phyloP scores from a whole-genome alignment of 2,797 vertebrate genomes.

The Chloroceryle amazona region DNA sequence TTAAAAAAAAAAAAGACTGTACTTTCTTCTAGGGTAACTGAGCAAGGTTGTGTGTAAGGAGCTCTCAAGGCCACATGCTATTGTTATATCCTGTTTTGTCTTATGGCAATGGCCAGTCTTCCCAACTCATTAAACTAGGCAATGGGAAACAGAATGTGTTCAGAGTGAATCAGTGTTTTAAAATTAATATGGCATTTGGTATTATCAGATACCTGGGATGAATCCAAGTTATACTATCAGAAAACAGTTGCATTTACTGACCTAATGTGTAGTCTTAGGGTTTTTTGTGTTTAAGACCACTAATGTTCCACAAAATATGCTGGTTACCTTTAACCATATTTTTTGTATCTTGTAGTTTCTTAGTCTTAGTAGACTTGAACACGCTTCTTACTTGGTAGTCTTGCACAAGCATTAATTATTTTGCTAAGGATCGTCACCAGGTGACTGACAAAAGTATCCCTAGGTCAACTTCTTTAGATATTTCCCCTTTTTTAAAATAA shows the following conservation, averaged over 20 bases:
- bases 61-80: neutral
- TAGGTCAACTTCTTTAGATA: neutral
- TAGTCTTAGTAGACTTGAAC: neutral
- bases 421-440: neutral
- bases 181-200: neutral
- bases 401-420: neutral
- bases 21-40: neutral
- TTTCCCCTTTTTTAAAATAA: neutral
- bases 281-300: neutral
- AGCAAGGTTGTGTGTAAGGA: neutral
- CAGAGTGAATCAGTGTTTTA: neutral
- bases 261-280: neutral
- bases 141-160: rapidly evolving
- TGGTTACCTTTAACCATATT: neutral
- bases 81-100: neutral
- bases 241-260: neutral
- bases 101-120: neutral
- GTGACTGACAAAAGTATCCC: neutral
- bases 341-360: neutral
- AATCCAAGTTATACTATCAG: neutral
- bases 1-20: neutral
- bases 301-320: rapidly evolving
- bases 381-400: neutral
- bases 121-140: neutral
- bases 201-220: neutral